A percentile compares a stretch with the other conserved stretches of the same genome.
These are phyloP conservation scores for Zaprionus ornatus DNA, from an alignment of 1,140 invertebrate genomes.

Conservation along the genomic window DNA sequence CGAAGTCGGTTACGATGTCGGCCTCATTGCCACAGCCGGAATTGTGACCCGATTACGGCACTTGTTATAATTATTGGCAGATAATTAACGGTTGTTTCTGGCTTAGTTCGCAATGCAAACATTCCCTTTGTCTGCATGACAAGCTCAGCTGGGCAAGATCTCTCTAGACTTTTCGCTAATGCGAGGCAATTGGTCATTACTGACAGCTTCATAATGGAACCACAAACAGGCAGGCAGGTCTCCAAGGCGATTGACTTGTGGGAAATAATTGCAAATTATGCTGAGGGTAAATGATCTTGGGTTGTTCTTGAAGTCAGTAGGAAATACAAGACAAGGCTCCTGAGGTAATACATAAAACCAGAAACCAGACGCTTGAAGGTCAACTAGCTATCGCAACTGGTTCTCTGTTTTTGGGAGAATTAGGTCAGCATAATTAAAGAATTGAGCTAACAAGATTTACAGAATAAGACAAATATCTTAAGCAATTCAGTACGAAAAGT, in stretches of 20 bases:
- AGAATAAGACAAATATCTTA: too few relatives aligned
- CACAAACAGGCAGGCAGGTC: not conserved
- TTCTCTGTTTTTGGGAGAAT: not conserved
- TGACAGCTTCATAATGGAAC: conserved; percentile 8
- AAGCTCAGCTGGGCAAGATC: not conserved
- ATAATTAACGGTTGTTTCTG: conserved; percentile 65
- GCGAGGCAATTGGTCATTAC: conserved; percentile 4
- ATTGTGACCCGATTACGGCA: conserved; percentile 36
- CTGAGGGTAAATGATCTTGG: conserved; percentile 19
- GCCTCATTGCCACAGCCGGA: conserved; percentile 37
- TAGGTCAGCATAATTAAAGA: not conserved
- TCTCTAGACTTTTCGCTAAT: conserved; percentile 10
- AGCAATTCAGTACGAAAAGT: too few relatives aligned
- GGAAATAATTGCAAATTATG: conserved; percentile 2
- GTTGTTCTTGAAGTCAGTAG: conserved; percentile 13
- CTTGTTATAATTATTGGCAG: conserved; percentile 69
- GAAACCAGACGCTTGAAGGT: not conserved
- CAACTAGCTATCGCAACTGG: not conserved
- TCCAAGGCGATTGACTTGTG: conserved; percentile 2
- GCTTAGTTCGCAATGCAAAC: conserved; percentile 33
- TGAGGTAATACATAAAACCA: not conserved
- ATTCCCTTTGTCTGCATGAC: conserved; percentile 17
- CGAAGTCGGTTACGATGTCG: conserved; percentile 4
- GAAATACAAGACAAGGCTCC: conserved; percentile 11
- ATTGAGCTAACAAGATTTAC: too few relatives aligned